phyloP scores from a whole-genome alignment of 2,797 vertebrate genomes.

The Mustela erminea region DNA sequence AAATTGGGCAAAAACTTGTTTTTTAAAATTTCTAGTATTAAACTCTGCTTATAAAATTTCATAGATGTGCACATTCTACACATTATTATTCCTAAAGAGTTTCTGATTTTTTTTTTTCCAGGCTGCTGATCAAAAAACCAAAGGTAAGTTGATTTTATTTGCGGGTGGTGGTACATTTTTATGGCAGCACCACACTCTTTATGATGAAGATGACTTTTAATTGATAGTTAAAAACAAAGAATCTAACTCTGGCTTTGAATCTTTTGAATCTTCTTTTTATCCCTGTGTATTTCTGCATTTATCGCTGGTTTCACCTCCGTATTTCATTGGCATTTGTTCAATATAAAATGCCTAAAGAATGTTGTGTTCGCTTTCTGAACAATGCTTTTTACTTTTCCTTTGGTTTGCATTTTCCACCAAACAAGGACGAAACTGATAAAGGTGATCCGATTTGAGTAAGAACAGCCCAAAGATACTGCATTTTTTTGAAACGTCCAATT shows the following conservation, averaged over 20 bases:
- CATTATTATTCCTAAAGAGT: slow-evolving; percentile 70
- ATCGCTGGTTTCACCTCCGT: slow-evolving; percentile 1
- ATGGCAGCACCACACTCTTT: neutral
- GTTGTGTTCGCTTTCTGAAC: neutral
- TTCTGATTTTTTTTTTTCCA: slow-evolving; percentile 87
- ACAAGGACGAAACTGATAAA: neutral
- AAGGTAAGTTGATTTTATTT: slow-evolving; percentile 91
- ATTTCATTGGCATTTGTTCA: slow-evolving; percentile 30
- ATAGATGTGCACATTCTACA: neutral
- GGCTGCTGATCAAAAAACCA: slow-evolving; percentile 99
- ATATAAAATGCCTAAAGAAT: slow-evolving; percentile 4
- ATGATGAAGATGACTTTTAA: neutral
- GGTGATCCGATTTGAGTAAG: neutral
- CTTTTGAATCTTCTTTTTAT: neutral
- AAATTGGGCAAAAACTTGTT: slow-evolving; percentile 34
- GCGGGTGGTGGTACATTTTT: slow-evolving; percentile 5
- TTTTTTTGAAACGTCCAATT: neutral
- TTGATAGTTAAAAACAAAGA: neutral
- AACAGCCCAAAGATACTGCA: neutral
- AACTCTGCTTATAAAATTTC: slow-evolving; percentile 37
- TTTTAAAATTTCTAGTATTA: slow-evolving; percentile 7
- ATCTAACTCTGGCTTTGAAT: neutral
- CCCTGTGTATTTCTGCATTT: neutral
- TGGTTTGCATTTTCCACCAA: neutral
- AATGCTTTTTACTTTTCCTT: slow-evolving; percentile 9